Evolutionary conservation across 2,888 invertebrate species (phyloP), one percentile per base, ranked within the genome.

Genomic region (Nephrocerus scutellatus): DNA sequence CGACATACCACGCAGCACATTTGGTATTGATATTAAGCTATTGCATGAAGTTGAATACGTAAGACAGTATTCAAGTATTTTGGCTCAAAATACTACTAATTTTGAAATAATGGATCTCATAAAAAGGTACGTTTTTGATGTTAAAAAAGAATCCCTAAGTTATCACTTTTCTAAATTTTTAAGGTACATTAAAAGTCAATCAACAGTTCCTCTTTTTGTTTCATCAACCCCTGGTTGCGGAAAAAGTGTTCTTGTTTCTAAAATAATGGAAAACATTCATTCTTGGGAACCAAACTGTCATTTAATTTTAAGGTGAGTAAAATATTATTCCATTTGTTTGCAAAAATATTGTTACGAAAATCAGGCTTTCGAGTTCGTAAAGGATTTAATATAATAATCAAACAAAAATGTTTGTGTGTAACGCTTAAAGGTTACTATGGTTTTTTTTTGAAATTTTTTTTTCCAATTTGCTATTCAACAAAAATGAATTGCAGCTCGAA

Each of bases 161-260:
- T n/a, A n/a, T n/a, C n/a, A n/a, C n/a, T n/a, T 24, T 23, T 15
- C 3, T 18, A 30, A 36, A 30, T 15, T 41, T 64, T 64, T 37
- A 61, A 82, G 82, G 41, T 84, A 84, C 53, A 73, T 84, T 46
- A 72, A 71, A 10, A 74, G 78, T 9, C 75, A 76, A 44, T 74
- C 74, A 50, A 66, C 68, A 19, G 66, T 73, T 45, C 86, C 87
- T 0, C 66, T 89, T 41, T 76, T 87, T 10, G 68, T 90, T 40
- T 79, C 82, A 44, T 89, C 88, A 0, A 76, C 80, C 18, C 75
- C 79, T n/a, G 89, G 89, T 9, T 82, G 84, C 62, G 89, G 89
- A 2, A 89, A 89, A 68, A 86, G 85, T 4, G 83, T 84, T 1
- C 70, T 88, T 6, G 73, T 86, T 23, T 84, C 89, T 2, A 75